Base-by-base conservation (phyloP, 2,113 vertebrate species). In the Agapornis roseicollis region DNA sequence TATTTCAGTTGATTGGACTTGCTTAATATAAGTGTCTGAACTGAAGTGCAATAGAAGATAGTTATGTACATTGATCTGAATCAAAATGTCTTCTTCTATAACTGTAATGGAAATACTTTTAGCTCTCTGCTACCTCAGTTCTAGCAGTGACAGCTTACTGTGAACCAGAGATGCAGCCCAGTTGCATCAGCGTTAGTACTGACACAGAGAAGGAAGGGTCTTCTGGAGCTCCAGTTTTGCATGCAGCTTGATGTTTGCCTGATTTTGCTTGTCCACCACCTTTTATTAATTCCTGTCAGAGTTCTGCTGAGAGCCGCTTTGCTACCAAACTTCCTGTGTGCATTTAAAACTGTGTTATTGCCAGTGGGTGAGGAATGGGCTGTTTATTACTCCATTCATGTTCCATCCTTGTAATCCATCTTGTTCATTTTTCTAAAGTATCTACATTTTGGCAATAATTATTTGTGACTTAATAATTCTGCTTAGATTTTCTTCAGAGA, bases 171-270 rank as follows among this genome's bases (percentile, higher is more conserved):
- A 3, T 42, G 23, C 22, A 49, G 7, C 31, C 44, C 1, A 0
- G 14, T 37, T 50, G 37, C 1, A 2, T 17, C 11, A 23, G 20
- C 2, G 4, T n/a, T 47, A 28, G 9, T 44, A 8, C 27, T 23
- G 41, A 41, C 8, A 3, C 28, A 23, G 9, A 61, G 44, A 71
- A 71, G 60, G 19, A 28, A 44, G 22, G 13, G 5, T 31, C 17
- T 73, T 50, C 17, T 16, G 12, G 28, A 44, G 13, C 58, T 29
- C 39, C 16, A 17, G 11, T 28, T 65, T 33, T 76, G 14, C 7
- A 0, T 42, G 8, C 39, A 13, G 25, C 18, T 46, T 17, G 20
- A n/a, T 28, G 9, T 33, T n/a, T 23, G 53, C 29, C 22, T 42
- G 53, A 13, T 50, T 56, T 74, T 74, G 19, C 4, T 47, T 47